These are phyloP conservation scores for Danio jaintianensis DNA, from an alignment of 2,797 vertebrate species.

Conservation along the genomic window DNA sequence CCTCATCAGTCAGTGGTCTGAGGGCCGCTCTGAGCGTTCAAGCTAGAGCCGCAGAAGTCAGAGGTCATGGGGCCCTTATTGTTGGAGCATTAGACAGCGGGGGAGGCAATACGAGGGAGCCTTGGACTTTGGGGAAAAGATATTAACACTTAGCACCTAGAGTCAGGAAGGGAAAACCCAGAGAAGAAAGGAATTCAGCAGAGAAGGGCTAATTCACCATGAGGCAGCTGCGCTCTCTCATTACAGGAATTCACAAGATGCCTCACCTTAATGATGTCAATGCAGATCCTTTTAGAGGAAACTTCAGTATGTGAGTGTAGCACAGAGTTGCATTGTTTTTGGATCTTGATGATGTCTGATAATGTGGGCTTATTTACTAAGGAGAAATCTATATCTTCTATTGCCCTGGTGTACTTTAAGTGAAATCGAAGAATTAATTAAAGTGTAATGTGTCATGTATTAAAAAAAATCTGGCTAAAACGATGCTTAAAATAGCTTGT, in stretches of 20 bases:
- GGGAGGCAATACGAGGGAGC: slow-evolving; percentile 50
- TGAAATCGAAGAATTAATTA: no score
- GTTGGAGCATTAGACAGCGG: slow-evolving; percentile 52
- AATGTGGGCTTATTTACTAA: neutral
- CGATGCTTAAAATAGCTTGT: no score
- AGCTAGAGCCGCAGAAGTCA: slow-evolving; percentile 47
- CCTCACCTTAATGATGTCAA: slow-evolving; percentile 27
- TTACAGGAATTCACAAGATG: slow-evolving; percentile 35
- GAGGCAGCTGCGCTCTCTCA: slow-evolving; percentile 38
- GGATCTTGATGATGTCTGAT: slow-evolving; percentile 4
- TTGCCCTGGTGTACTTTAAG: no score
- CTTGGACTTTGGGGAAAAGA: slow-evolving; percentile 54
- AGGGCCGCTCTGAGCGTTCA: slow-evolving; percentile 49
- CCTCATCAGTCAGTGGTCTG: slow-evolving; percentile 40
- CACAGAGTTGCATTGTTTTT: slow-evolving; percentile 17
- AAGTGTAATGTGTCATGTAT: no score
- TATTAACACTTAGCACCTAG: slow-evolving; percentile 36
- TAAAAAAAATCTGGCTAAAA: no score
- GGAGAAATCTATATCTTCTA: no score
- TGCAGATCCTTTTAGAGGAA: slow-evolving; percentile 33
- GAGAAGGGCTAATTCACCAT: slow-evolving; percentile 33
- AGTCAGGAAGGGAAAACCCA: neutral
- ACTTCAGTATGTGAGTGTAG: neutral
- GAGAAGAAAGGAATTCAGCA: slow-evolving; percentile 47
- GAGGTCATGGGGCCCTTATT: slow-evolving; percentile 34